These are phyloP conservation scores for Alcedo quadribrachys DNA, from an alignment of 2,797 vertebrate species.

Conservation along the genomic window DNA sequence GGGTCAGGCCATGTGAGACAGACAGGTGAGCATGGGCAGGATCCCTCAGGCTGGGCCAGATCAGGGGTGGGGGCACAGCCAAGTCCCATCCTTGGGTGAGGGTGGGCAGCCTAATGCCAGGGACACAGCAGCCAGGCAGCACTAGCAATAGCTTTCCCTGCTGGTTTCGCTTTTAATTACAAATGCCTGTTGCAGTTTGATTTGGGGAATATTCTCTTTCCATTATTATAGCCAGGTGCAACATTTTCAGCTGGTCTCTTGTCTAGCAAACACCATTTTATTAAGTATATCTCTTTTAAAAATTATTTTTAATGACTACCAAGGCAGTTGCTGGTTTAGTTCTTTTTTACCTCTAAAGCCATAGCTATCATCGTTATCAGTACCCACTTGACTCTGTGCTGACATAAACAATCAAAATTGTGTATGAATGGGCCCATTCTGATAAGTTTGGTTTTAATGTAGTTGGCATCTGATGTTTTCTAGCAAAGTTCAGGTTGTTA, in stretches of 20 bases:
- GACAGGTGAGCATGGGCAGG: accelerated
- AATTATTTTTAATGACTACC: neutral
- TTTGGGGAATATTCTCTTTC: neutral
- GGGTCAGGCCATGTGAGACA: accelerated
- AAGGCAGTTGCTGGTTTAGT: neutral
- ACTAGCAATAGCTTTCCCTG: neutral
- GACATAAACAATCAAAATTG: neutral
- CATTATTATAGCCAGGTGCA: neutral
- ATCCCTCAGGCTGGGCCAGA: neutral
- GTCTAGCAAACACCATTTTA: neutral
- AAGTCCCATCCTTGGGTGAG: accelerated
- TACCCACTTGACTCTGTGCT: neutral
- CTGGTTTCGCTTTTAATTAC: neutral
- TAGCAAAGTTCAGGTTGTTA: neutral
- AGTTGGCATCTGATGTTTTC: neutral
- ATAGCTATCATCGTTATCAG: neutral
- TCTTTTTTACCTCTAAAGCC: neutral
- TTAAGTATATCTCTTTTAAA: neutral
- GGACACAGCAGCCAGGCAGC: neutral
- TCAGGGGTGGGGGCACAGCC: neutral
- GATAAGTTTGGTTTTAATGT: neutral
- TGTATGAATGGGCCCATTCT: neutral
- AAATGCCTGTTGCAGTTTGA: neutral
- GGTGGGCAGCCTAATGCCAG: neutral
- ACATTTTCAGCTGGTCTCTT: neutral